Conservation (phyloP, 2,888 invertebrate species). For the Agonopterix arenella region DNA sequence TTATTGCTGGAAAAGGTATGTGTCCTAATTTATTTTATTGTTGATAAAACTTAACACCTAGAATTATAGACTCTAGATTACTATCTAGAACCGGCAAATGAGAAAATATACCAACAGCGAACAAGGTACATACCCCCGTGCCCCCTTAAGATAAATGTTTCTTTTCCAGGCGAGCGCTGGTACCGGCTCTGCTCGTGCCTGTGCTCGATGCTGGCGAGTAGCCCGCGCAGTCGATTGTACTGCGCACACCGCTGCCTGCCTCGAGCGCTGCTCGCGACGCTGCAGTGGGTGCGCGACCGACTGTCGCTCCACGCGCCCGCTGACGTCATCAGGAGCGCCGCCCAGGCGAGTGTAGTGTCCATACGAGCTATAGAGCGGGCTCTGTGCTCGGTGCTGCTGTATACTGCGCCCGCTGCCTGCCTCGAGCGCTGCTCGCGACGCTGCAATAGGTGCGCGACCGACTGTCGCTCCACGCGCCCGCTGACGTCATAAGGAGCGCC, state of each 20-base stretch:
- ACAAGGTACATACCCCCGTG: no score
- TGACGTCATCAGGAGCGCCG: constrained; percentile 49
- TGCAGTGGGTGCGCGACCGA: constrained; percentile 47
- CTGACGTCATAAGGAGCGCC: constrained; percentile 48
- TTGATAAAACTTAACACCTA: not conserved
- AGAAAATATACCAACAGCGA: no score
- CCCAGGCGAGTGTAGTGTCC: constrained; percentile 35
- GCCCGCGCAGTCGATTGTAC: constrained; percentile 40
- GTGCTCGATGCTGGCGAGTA: constrained; percentile 32
- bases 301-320: constrained; percentile 49
- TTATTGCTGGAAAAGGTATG: constrained; percentile 43
- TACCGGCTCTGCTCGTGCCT: constrained; percentile 42
- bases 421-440: constrained; percentile 27
- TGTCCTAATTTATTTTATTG: not conserved
- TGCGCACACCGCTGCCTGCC: constrained; percentile 44
- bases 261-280: constrained; percentile 23
- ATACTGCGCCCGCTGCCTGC: no score
- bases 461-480: constrained; percentile 48
- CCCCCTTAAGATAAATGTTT: no score
- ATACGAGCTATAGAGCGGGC: constrained; percentile 49
- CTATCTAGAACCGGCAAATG: no score
- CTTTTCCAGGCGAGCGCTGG: constrained; percentile 45
- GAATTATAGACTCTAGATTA: no score
- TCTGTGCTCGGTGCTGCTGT: constrained; percentile 37
- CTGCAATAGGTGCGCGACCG: constrained; percentile 48